phyloP scores from a whole-genome alignment of 1,140 invertebrate genomes.

The Paraescarpia echinospica region DNA sequence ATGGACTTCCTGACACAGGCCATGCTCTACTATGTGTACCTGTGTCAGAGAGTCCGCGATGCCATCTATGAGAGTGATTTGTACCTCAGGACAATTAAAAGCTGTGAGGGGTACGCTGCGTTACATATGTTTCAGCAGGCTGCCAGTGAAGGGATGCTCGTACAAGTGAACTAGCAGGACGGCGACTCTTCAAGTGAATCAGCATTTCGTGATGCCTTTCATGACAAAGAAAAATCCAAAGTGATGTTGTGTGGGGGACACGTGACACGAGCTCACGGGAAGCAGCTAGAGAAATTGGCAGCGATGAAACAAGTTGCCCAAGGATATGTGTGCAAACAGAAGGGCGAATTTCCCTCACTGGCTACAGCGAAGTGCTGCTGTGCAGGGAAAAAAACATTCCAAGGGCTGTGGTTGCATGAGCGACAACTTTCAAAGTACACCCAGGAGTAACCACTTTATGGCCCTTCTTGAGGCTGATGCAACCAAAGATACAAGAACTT shows the following conservation, averaged over 20 bases:
- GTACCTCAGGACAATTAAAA: too few relatives aligned
- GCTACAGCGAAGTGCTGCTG: background rate
- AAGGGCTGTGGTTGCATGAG: background rate
- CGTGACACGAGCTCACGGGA: background rate
- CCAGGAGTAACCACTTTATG: background rate
- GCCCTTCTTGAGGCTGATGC: background rate
- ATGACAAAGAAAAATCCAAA: background rate
- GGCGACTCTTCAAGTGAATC: background rate
- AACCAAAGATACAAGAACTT: background rate
- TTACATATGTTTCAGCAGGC: background rate
- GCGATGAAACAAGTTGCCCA: background rate
- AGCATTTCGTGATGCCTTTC: background rate
- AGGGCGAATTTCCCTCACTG: background rate
- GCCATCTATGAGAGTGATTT: background rate
- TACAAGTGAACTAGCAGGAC: background rate
- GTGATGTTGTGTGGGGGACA: background rate
- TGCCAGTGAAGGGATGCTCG: background rate
- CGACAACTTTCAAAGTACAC: background rate
- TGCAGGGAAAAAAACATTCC: background rate
- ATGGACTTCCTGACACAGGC: background rate
- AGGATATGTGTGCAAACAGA: background rate
- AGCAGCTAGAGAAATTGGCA: background rate
- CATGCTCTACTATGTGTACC: background rate
- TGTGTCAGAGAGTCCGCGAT: background rate
- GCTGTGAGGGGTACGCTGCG: background rate